phyloP scores from a whole-genome alignment of 2,113 vertebrate genomes.

The Clinocottus analis region DNA sequence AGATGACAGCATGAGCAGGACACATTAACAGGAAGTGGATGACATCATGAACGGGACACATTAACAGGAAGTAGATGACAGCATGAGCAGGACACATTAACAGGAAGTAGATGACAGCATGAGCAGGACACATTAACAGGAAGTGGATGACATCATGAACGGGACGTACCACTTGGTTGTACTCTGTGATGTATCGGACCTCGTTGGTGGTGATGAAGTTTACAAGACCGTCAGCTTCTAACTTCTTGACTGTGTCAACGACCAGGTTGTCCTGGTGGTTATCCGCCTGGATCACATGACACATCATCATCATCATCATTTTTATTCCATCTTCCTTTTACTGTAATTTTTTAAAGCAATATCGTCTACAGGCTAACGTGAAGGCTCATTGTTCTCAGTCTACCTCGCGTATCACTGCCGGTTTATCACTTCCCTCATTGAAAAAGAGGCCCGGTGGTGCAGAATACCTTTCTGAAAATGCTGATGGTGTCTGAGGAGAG shows the following conservation, averaged over 20 bases:
- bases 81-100: too few species aligned
- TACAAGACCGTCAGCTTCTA: constrained; percentile 83
- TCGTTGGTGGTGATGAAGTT: constrained; percentile 88
- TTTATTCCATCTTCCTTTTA: too few species aligned
- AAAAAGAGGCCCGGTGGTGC: neutral
- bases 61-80: too few species aligned
- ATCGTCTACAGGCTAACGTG: neutral
- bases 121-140: too few species aligned
- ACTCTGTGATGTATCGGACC: constrained; percentile 90
- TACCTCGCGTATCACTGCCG: neutral
- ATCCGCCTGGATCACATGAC: constrained; percentile 85
- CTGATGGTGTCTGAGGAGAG: constrained; percentile 80
- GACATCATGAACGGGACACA: too few species aligned
- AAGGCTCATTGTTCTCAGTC: neutral
- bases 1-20: too few species aligned
- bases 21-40: too few species aligned
- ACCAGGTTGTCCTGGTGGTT: constrained; percentile 83
- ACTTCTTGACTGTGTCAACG: constrained; percentile 62
- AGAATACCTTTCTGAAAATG: constrained; percentile 89
- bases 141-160: too few species aligned
- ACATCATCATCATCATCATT: constrained; percentile 2
- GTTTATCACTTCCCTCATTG: neutral
- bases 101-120: too few species aligned
- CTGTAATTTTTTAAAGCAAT: too few species aligned
- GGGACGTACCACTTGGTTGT: constrained; percentile 86